Conservation (phyloP, 1,140 invertebrate species). For the Hyles vespertilio region DNA sequence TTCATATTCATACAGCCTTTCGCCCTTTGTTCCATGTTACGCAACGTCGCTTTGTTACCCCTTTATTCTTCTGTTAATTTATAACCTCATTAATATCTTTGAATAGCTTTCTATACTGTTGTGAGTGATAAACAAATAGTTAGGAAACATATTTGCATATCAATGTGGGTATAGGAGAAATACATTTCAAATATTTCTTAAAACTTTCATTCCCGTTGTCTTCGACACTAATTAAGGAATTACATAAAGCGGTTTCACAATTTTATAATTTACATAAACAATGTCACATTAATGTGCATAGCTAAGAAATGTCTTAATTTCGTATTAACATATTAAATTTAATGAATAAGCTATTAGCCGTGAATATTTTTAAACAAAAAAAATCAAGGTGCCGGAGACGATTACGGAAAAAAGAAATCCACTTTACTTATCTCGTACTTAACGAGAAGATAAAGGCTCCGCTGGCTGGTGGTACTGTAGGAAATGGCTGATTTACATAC, state of each 20-base stretch:
- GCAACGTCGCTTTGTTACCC: conserved; percentile 54
- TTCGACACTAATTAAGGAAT: too few species aligned
- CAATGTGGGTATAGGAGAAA: not conserved
- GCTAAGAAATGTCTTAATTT: conserved; percentile 1
- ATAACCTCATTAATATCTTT: conserved; percentile 18
- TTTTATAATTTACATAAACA: too few species aligned
- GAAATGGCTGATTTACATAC: conserved; percentile 61
- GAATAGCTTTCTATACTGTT: not conserved
- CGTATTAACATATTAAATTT: conserved; percentile 11
- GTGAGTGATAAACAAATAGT: too few species aligned
- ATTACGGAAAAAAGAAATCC: conserved; percentile 28
- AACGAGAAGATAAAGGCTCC: conserved; percentile 43
- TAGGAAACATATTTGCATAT: conserved; percentile 2
- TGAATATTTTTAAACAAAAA: conserved; percentile 10
- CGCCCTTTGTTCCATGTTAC: conserved; percentile 63
- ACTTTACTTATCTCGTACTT: conserved; percentile 42
- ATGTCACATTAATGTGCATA: too few species aligned
- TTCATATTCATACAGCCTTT: conserved; percentile 69
- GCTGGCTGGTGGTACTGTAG: conserved; percentile 38
- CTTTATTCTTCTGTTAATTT: conserved; percentile 48
- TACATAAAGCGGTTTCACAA: too few species aligned
- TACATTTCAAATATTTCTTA: too few species aligned
- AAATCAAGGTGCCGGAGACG: conserved; percentile 2
- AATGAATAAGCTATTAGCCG: conserved; percentile 8
- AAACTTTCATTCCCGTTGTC: too few species aligned